Conservation (phyloP, 2,113 vertebrate genomes). For the Naja naja region DNA sequence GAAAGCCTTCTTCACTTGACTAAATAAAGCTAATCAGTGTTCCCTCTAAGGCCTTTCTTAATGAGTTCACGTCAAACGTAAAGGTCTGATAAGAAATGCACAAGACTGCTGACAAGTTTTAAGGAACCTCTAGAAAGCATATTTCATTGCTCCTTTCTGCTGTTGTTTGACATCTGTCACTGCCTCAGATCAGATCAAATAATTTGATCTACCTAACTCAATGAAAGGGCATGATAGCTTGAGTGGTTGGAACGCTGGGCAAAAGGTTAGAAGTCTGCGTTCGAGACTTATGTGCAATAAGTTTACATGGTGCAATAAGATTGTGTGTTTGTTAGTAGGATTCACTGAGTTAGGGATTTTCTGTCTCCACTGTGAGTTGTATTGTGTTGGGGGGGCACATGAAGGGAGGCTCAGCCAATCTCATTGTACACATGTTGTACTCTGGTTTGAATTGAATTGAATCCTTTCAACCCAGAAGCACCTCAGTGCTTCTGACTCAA, state of each 20-base stretch:
- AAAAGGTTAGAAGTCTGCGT: background rate
- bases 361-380: no score
- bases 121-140: background rate
- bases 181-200: background rate
- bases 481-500: no score
- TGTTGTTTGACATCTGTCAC: background rate
- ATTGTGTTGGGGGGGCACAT: no score
- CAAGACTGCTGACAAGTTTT: background rate
- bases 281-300: background rate
- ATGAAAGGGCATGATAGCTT: background rate
- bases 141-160: background rate
- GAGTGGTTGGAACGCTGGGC: background rate
- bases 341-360: no score
- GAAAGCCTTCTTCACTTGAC: fast-evolving
- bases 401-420: no score
- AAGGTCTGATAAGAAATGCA: background rate
- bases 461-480: no score
- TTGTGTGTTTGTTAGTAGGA: no score
- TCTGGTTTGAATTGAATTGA: no score
- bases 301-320: no score
- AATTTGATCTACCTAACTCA: background rate
- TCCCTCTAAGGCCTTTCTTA: fast-evolving
- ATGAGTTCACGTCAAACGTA: background rate
- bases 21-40: background rate
- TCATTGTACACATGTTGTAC: no score